Evolutionary conservation across 2,888 invertebrate genomes (phyloP), one percentile per base, ranked within the genome.

Genomic region (Amphipyra berbera): DNA sequence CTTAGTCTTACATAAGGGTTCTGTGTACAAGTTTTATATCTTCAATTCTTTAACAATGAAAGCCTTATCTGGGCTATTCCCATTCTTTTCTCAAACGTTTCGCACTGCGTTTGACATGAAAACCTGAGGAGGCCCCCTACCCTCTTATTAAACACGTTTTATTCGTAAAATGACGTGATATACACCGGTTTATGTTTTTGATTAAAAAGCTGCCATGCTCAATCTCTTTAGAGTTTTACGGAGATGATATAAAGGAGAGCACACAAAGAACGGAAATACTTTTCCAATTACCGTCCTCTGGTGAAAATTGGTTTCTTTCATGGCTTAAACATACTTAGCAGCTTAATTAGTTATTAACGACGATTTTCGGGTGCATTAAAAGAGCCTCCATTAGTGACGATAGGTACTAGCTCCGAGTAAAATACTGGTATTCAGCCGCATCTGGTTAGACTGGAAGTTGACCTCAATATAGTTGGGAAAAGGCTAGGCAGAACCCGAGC

Each of bases 101-200:
- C 58, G 49, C 67, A 52, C 73, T 87, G 86, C 70, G 65, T 85
- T 83, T 83, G 86, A 85, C 88, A 68, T 82, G 77, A 80, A 82
- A 81, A 78, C 75, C 79, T 78, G 76, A 63, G 62, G 57, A 66
- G 50, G 13, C 46, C 42, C 21, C 62, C 53, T 30, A 44, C 49
- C 52, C 67, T 53, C 58, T 81, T 82, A 79, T 79, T 79, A 79
- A 80, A 73, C 70, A 69, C 69, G 67, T 69, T 78, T 78, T 74
- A 73, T 81, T 77, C 76, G 62, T 35, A 60, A 67, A 78, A 79
- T 80, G 53, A 65, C 61, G 73, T 66, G 63, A 78, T 77, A 70
- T 77, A 73, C 75, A 68, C 61, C 40, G 68, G 74, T 78, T 82
- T 78, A 76, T 76, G 74, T 76, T 83, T 84, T 81, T 82, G 80